phyloP scores from a whole-genome alignment of 2,113 vertebrate genomes.

The Nyctibius bracteatus region DNA sequence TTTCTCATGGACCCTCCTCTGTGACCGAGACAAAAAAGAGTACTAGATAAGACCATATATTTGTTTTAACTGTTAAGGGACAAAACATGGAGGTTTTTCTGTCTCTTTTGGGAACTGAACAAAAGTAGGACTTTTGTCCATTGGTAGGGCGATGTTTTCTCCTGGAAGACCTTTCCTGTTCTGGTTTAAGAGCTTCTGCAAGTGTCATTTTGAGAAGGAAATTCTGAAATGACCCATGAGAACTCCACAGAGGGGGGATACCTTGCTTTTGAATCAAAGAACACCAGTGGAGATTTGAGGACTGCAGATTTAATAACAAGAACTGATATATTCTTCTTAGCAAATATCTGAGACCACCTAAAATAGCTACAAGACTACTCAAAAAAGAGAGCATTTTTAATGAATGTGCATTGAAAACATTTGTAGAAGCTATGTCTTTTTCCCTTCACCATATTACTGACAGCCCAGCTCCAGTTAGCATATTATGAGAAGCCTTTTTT shows the following conservation, averaged over 20 bases:
- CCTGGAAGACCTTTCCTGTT: not conserved
- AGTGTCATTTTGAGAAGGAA: not conserved
- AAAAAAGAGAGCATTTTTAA: not conserved
- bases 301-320: not conserved
- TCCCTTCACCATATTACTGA: not conserved
- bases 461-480: not conserved
- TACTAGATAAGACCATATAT: not conserved
- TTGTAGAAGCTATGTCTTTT: not conserved
- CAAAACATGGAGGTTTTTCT: not conserved
- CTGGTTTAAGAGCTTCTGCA: not conserved
- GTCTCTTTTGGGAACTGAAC: not conserved
- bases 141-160: not conserved
- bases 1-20: not conserved
- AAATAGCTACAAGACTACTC: not conserved
- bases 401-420: not conserved
- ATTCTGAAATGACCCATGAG: not conserved
- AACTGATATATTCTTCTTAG: not conserved
- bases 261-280: not conserved
- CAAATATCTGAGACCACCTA: not conserved
- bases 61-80: not conserved
- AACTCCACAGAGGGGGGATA: not conserved
- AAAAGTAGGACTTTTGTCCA: not conserved
- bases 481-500: not conserved
- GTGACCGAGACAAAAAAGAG: not conserved
- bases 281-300: not conserved